These are phyloP conservation scores for Alligator mississippiensis DNA, from an alignment of 2,113 vertebrate species.

Conservation along the genomic window DNA sequence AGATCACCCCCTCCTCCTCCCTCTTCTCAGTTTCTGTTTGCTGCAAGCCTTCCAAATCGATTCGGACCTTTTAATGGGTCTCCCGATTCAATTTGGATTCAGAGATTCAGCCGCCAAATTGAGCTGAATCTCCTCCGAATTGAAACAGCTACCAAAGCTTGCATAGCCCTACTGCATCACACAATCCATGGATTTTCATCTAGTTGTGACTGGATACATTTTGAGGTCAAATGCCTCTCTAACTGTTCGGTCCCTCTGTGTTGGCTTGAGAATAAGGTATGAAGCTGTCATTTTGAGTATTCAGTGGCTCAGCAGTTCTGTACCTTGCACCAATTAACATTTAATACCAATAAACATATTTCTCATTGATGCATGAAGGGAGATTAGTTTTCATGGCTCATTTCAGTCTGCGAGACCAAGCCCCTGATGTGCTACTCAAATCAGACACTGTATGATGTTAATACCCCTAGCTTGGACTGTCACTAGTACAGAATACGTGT, in stretches of 20 bases:
- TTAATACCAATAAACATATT: not conserved
- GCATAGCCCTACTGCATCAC: not conserved
- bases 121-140: too few species aligned
- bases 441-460: not conserved
- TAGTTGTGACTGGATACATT: not conserved
- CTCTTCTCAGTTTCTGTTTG: too few species aligned
- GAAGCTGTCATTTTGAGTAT: not conserved
- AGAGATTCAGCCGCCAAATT: too few species aligned
- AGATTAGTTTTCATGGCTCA: slow-evolving; percentile 36
- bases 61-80: too few species aligned
- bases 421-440: not conserved
- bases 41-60: too few species aligned
- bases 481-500: not conserved
- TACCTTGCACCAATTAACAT: not conserved
- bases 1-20: too few species aligned
- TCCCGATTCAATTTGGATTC: too few species aligned
- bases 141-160: too few species aligned
- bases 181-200: not conserved
- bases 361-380: slow-evolving; percentile 21
- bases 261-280: not conserved
- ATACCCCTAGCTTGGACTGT: not conserved
- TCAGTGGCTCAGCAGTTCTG: slow-evolving; percentile 31
- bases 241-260: not conserved
- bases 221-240: not conserved
- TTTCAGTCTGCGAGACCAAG: slow-evolving; percentile 8